These are phyloP conservation scores for Telmatherina bonti DNA, from an alignment of 2,797 vertebrate genomes.

Conservation along the genomic window DNA sequence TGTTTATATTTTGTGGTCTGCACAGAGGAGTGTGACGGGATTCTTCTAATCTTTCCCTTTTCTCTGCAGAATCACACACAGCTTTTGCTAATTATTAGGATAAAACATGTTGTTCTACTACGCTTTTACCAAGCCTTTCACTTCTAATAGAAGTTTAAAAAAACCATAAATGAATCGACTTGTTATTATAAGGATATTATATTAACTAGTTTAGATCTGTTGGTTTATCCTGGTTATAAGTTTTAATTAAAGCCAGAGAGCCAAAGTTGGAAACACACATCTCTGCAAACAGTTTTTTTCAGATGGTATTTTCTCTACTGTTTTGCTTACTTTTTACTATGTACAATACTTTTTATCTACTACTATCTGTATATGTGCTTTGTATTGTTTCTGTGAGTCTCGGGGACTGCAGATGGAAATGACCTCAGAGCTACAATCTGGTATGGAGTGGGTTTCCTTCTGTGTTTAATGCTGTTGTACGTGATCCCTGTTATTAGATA, in stretches of 20 bases:
- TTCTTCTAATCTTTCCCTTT: neutral
- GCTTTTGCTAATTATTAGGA: constrained; percentile 3
- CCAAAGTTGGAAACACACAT: neutral
- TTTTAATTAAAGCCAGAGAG: neutral
- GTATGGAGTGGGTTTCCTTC: neutral
- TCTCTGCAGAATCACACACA: neutral
- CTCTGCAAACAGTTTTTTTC: neutral
- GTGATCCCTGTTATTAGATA: neutral
- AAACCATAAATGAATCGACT: too few species aligned
- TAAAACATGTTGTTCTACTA: neutral
- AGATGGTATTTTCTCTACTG: too few species aligned
- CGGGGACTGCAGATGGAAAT: neutral
- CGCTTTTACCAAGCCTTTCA: neutral
- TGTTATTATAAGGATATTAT: neutral
- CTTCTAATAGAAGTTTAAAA: too few species aligned
- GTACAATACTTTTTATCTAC: too few species aligned
- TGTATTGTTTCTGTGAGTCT: neutral
- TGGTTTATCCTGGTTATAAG: neutral
- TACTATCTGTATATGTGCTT: too few species aligned
- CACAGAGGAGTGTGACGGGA: neutral
- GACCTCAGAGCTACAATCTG: neutral
- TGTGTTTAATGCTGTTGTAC: neutral
- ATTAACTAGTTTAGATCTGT: neutral
- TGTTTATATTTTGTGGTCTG: constrained; percentile 5
- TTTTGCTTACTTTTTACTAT: too few species aligned